phyloP scores from a whole-genome alignment of 2,113 vertebrate species.

The Anolis carolinensis region DNA sequence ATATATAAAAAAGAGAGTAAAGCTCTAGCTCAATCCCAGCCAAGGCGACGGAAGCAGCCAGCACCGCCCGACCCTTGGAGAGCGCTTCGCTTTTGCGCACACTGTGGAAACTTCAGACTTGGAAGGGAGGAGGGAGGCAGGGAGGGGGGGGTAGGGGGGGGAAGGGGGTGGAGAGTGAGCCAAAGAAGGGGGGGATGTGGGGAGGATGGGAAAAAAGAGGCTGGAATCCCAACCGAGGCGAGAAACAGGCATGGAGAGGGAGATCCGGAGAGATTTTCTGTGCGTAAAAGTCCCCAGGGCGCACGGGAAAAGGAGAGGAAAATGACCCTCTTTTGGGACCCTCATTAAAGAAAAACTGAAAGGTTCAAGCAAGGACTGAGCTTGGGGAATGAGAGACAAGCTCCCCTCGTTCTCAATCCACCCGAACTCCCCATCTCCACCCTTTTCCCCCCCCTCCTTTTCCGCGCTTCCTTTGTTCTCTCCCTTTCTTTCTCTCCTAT shows the following conservation, averaged over 20 bases:
- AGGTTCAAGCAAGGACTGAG: no score
- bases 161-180: constrained; percentile 16
- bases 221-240: neutral
- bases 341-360: neutral
- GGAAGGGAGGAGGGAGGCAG: constrained; percentile 15
- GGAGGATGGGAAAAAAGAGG: constrained; percentile 1
- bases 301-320: neutral
- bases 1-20: no score
- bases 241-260: neutral
- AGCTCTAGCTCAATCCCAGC: no score
- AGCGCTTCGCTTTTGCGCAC: constrained; percentile 38
- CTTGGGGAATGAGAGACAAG: no score
- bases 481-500: no score
- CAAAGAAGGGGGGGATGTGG: constrained; percentile 26
- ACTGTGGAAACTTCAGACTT: constrained; percentile 55
- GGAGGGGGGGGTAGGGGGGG: constrained; percentile 13
- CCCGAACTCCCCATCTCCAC: neutral
- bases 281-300: constrained; percentile 31
- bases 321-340: no score
- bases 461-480: constrained; percentile 6
- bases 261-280: neutral
- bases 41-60: neutral
- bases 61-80: neutral
- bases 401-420: neutral
- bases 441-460: neutral